These are phyloP conservation scores for Rapana venosa DNA, from an alignment of 2,888 invertebrate species.

Conservation along the genomic window DNA sequence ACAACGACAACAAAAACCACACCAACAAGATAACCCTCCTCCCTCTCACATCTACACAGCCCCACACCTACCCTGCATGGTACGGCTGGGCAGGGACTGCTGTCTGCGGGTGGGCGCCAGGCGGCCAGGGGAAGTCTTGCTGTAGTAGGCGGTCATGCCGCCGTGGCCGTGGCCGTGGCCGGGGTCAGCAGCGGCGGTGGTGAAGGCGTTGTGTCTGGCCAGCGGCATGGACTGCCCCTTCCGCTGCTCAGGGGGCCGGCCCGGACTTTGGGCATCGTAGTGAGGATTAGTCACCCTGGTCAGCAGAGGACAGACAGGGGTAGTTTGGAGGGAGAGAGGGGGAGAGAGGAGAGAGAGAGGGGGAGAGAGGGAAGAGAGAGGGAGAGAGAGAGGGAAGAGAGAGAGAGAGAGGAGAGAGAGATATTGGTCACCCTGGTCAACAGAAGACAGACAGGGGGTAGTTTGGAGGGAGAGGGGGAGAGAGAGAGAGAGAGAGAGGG, in stretches of 20 bases:
- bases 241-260: background rate
- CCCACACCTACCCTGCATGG: slow-evolving; percentile 20
- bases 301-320: background rate
- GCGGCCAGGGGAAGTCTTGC: background rate
- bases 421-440: background rate
- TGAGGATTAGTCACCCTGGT: background rate
- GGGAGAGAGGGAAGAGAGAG: background rate
- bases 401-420: background rate
- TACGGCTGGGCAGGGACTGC: slow-evolving; percentile 39
- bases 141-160: slow-evolving; percentile 28
- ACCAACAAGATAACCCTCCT: too few relatives aligned
- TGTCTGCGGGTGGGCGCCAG: slow-evolving; percentile 25
- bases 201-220: slow-evolving; percentile 36
- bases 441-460: background rate
- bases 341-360: background rate
- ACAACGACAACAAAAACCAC: too few relatives aligned
- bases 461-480: too few relatives aligned
- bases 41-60: background rate
- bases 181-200: slow-evolving; percentile 29
- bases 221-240: slow-evolving; percentile 18
- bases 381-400: background rate
- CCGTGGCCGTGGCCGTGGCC: background rate
- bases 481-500: background rate
- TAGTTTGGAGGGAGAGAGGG: background rate
- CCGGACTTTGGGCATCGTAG: background rate